Percentiles rank a stretch among this genome's conserved stretches.
phyloP scores from a whole-genome alignment of 2,113 vertebrate species.

The Gnathonemus longibarbis region DNA sequence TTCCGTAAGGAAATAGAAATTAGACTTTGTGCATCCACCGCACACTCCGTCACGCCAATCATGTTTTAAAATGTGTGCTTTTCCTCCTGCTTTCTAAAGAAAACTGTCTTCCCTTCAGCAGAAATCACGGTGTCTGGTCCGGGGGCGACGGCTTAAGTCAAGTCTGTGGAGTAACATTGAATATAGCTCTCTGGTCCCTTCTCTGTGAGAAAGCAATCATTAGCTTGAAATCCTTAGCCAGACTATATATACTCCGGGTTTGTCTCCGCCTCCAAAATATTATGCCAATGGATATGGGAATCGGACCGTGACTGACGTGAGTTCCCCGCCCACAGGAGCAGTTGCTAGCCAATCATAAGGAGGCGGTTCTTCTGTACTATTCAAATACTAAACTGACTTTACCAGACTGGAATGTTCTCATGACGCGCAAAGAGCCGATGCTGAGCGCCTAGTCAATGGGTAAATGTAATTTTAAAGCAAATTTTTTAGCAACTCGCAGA shows the following conservation, averaged over 20 bases:
- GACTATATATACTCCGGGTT: slow-evolving; percentile 52
- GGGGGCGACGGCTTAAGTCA: slow-evolving; percentile 47
- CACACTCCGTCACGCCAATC: slow-evolving; percentile 75
- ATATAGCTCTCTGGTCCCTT: slow-evolving; percentile 31
- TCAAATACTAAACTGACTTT: slow-evolving; percentile 66
- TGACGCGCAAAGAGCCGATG: slow-evolving; percentile 33
- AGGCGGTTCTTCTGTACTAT: slow-evolving; percentile 63
- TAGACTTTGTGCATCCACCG: slow-evolving; percentile 83
- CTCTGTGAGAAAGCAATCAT: slow-evolving; percentile 61
- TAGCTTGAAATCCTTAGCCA: slow-evolving; percentile 52
- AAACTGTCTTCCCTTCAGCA: slow-evolving; percentile 37
- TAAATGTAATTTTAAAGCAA: background rate
- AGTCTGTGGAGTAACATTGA: slow-evolving; percentile 55
- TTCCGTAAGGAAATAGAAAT: slow-evolving; percentile 91
- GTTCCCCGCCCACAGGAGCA: slow-evolving; percentile 40
- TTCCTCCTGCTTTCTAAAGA: slow-evolving; percentile 26
- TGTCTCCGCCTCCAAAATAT: slow-evolving; percentile 34
- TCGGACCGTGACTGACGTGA: slow-evolving; percentile 53
- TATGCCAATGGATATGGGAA: slow-evolving; percentile 46
- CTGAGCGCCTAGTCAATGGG: background rate
- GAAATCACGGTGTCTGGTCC: slow-evolving; percentile 37
- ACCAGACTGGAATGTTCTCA: slow-evolving; percentile 66
- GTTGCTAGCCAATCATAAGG: slow-evolving; percentile 63
- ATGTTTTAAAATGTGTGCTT: slow-evolving; percentile 35
- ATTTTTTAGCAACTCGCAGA: background rate